These are phyloP conservation scores for Bolinopsis microptera DNA, from an alignment of 37 sponge, comb jelly and placozoan species.

Conservation along the genomic window DNA sequence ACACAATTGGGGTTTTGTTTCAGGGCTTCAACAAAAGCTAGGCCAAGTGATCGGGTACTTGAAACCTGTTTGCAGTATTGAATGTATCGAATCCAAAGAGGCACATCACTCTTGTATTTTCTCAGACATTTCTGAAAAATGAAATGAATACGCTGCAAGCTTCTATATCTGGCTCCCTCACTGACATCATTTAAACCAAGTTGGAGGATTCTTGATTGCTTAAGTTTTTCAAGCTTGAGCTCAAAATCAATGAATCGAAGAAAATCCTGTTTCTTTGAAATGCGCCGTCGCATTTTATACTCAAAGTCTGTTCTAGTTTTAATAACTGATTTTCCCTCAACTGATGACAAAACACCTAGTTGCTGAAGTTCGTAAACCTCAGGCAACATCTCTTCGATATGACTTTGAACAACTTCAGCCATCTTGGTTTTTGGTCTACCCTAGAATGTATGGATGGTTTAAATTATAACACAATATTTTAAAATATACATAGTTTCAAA, in stretches of 20 bases:
- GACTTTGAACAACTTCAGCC: constrained; percentile 63
- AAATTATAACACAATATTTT: too few relatives aligned
- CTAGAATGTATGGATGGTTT: too few relatives aligned
- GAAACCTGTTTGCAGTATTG: constrained; percentile 28
- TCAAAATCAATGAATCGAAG: constrained; percentile 47
- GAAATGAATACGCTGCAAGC: constrained; percentile 53
- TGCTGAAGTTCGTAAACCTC: constrained; percentile 63
- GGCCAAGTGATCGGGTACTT: constrained; percentile 10
- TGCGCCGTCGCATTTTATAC: constrained; percentile 29
- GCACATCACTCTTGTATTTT: constrained; percentile 25
- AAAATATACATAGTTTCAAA: too few relatives aligned
- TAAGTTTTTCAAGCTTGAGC: constrained; percentile 31
- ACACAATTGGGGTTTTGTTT: constrained; percentile 59
- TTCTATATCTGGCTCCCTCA: constrained; percentile 21
- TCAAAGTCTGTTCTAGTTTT: constrained; percentile 24
- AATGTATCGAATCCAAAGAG: constrained; percentile 47
- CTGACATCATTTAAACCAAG: constrained; percentile 6
- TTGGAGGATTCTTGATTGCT: not conserved
- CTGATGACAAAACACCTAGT: constrained; percentile 31
- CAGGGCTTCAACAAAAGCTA: constrained; percentile 35
- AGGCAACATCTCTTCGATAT: constrained; percentile 41
- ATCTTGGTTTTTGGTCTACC: not conserved
- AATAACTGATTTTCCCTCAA: constrained; percentile 59
- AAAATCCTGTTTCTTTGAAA: constrained; percentile 54
- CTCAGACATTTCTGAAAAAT: constrained; percentile 45